Evolutionary conservation across 1,140 invertebrate species (phyloP), one percentile per base, ranked within the genome.

Genomic region (Galleria mellonella): DNA sequence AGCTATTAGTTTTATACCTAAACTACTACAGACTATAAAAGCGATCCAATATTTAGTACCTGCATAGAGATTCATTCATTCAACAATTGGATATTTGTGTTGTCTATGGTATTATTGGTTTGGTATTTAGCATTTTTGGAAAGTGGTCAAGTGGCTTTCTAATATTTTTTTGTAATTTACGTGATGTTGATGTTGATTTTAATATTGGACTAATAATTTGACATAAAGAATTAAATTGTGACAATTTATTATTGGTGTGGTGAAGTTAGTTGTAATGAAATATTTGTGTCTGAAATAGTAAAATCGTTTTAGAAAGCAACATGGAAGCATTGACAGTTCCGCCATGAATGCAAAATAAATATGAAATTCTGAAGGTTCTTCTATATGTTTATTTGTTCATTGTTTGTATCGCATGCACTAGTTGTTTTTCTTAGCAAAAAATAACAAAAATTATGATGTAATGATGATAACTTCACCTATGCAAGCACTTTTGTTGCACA

Each of bases 341-440:
- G 83, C 83, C 83, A 87, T 87, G 83, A 86, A 86, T 84, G 83
- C 82, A 84, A 86, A 85, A 85, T 85, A 84, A 86, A 86, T 81
- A 82, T n/a, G 72, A 83, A 81, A 83, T 78, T 83, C 63, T 72
- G 66, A 67, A 82, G 76, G 75, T 83, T 66, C 48, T 28, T 23
- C 4, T 15, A 58, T 36, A 53, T 53, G 51, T 53, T 62, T 62
- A 60, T 60, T 55, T 54, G 43, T 48, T 55, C 47, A 46, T 33
- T 49, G 42, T 52, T 41, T 55, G 23, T 35, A 50, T 42, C 33
- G 17, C 12, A 15, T 42, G 40, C n/a, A 31, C 13, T 31, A 51
- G 45, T 51, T 61, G 49, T 55, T 49, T 39, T 47, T 32, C 32
- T 35, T 38, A 36, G 36, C 44, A 9, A 28, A 32, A 5, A 32